phyloP scores from a whole-genome alignment of 2,113 vertebrate species.

The Dipodomys spectabilis region DNA sequence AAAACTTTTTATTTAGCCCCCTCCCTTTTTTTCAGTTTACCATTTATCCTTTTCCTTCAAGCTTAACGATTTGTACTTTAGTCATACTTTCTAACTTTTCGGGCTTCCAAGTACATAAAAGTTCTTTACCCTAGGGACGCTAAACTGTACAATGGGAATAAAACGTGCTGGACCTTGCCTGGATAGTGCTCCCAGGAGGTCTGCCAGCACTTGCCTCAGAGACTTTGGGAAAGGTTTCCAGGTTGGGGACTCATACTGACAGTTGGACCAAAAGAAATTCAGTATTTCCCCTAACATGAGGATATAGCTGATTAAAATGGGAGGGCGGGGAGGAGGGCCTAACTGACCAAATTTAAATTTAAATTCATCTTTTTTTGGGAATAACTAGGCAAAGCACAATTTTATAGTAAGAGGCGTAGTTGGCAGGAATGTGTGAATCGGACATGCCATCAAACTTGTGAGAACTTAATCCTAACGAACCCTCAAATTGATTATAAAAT shows the following conservation, averaged over 20 bases:
- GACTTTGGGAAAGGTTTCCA: neutral
- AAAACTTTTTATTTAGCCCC: neutral
- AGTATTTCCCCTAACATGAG: neutral
- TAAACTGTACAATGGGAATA: neutral
- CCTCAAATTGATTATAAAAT: constrained; percentile 31
- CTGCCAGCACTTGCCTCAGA: neutral
- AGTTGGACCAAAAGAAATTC: neutral
- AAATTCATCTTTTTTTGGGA: no score
- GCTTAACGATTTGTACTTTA: neutral
- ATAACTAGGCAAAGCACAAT: no score
- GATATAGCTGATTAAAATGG: no score
- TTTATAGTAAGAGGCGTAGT: no score
- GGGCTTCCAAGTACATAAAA: neutral
- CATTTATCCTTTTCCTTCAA: neutral
- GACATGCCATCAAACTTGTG: no score
- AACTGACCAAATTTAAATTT: no score
- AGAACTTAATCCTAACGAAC: constrained; percentile 45
- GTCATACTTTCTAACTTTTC: neutral
- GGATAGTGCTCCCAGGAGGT: neutral
- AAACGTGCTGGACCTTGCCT: neutral
- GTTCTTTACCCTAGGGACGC: neutral
- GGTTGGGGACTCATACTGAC: neutral
- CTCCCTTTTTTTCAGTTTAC: neutral
- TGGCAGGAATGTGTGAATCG: no score
- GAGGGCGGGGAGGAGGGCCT: no score